Evolutionary conservation across 2,113 vertebrate species (phyloP).

Genomic region (Misgurnus anguillicaudatus): DNA sequence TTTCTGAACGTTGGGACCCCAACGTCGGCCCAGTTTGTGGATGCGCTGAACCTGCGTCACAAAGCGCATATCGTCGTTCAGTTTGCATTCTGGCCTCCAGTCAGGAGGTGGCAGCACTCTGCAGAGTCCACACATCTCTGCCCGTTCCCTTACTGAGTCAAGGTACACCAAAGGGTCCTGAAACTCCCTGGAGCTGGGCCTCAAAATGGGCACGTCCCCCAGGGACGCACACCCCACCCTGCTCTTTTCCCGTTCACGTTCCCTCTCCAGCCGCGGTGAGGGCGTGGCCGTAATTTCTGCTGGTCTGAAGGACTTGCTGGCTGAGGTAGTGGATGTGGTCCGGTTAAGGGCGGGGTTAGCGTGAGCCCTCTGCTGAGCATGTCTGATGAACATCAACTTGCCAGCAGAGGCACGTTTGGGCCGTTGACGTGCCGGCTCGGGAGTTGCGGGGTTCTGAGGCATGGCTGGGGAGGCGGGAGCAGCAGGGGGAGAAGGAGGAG

Average conservation of each 20-base stretch:
- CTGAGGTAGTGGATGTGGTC: slow-evolving; percentile 99
- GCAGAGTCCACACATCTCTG: slow-evolving; percentile 91
- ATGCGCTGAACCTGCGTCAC: slow-evolving; percentile 97
- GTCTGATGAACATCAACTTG: slow-evolving; percentile 88
- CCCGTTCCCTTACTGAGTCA: slow-evolving; percentile 89
- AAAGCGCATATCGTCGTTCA: slow-evolving; percentile 98
- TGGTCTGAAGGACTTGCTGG: slow-evolving; percentile 85
- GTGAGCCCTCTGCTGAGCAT: slow-evolving; percentile 86
- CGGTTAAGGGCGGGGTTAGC: slow-evolving; percentile 83
- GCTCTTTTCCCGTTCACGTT: slow-evolving; percentile 78
- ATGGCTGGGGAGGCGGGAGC: slow-evolving; percentile 46
- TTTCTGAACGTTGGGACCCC: slow-evolving; percentile 97
- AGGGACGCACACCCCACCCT: slow-evolving; percentile 83
- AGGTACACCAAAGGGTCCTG: slow-evolving; percentile 96
- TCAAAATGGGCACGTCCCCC: slow-evolving; percentile 87
- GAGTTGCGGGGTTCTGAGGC: slow-evolving; percentile 63
- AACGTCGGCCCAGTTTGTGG: slow-evolving; percentile 97
- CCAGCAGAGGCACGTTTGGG: slow-evolving; percentile 84
- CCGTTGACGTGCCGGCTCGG: slow-evolving; percentile 82
- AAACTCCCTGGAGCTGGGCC: slow-evolving; percentile 90
- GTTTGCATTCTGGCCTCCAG: slow-evolving; percentile 98
- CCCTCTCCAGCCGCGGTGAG: slow-evolving; percentile 74
- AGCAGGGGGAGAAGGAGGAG: slow-evolving; percentile 45
- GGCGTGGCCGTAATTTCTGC: slow-evolving; percentile 73
- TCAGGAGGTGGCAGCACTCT: slow-evolving; percentile 91